These are phyloP conservation scores for Echinops telfairi DNA, from an alignment of 2,113 vertebrate genomes.

Conservation along the genomic window DNA sequence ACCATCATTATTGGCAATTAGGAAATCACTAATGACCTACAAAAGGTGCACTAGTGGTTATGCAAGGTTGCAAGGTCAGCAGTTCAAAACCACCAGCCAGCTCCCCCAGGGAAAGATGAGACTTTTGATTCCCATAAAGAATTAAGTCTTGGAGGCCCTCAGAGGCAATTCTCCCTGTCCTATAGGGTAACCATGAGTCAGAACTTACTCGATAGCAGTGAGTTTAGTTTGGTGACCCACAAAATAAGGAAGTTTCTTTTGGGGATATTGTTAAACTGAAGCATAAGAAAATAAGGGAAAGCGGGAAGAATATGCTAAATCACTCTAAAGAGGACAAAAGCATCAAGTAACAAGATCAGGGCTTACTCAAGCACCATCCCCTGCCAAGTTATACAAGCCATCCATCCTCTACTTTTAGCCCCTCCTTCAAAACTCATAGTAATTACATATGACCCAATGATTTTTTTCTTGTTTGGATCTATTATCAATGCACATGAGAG, in stretches of 20 bases:
- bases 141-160: too few relatives aligned
- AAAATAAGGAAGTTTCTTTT: neutral
- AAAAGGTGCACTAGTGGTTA: too few relatives aligned
- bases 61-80: too few relatives aligned
- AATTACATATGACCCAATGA: too few relatives aligned
- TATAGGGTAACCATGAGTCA: too few relatives aligned
- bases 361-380: neutral
- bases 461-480: too few relatives aligned
- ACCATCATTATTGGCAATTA: conserved; percentile 8
- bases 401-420: neutral
- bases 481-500: too few relatives aligned
- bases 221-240: neutral
- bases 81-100: too few relatives aligned
- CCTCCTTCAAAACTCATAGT: neutral
- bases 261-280: neutral
- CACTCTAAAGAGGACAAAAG: conserved; percentile 1
- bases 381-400: neutral
- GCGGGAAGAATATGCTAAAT: neutral
- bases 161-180: neutral
- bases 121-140: too few relatives aligned
- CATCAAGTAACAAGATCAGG: neutral
- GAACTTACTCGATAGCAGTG: too few relatives aligned
- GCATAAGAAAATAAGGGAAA: neutral
- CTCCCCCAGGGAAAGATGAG: too few relatives aligned
- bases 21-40: neutral